Evolutionary conservation across 2,888 invertebrate species (phyloP), one percentile per base, ranked within the genome.

Genomic region (Electrophaes corylata): DNA sequence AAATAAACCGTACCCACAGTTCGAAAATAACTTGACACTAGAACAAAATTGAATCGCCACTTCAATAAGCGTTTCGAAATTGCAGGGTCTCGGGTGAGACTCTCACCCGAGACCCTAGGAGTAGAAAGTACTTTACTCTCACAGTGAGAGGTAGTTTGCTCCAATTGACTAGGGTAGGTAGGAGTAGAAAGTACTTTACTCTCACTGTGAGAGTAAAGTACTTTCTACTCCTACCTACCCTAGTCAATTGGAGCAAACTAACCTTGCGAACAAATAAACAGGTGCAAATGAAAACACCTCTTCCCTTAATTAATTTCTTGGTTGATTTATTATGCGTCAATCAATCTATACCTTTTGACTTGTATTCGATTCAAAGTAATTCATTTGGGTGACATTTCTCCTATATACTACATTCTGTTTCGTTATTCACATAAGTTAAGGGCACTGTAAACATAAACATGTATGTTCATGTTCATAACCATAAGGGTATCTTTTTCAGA

Each of bases 241-340:
- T 33, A 48, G 40, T 48, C 60, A 48, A 51, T 40, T 47, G 51
- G 45, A 53, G 56, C 40, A 37, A 57, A 51, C 47, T 63, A 60
- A 56, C 44, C 51, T 39, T 52, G 19, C 40, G 19, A 51, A 50
- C 41, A 53, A 39, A 53, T 56, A 50, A 59, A 53, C 54, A 54
- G 62, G 51, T 60, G 60, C 55, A 41, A 57, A 52, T 26, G 44
- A 33, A 35, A 56, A 43, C 52, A 47, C 26, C n/a, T 10, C 35
- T 19, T 45, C 26, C 35, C 11, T 41, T 54, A 48, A 43, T 55
- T 23, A 48, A 47, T 47, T 41, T 47, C 2, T 29, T 26, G 8
- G 41, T 47, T 47, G 14, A 41, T 54, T 20, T 2, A 47, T 12
- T 47, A 41, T 46, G 45, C 20, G 33, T 33, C 40, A 46, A 53